phyloP scores from a whole-genome alignment of 2,888 invertebrate genomes.

The Diadegma fenestrale region DNA sequence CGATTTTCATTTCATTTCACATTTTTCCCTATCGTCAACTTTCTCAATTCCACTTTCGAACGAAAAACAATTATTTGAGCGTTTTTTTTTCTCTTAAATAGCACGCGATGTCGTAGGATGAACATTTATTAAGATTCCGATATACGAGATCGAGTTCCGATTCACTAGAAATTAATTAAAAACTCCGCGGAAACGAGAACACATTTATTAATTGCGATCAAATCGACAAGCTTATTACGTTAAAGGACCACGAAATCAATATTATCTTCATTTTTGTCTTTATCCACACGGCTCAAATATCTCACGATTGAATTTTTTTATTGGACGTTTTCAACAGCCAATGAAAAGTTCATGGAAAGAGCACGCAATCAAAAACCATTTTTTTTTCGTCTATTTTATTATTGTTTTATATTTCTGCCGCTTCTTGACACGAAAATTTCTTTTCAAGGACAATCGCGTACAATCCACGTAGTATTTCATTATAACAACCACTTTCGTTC shows the following conservation, averaged over 20 bases:
- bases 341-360: not conserved
- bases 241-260: not conserved
- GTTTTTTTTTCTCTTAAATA: not conserved
- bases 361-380: not conserved
- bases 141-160: not conserved
- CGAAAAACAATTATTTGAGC: not conserved
- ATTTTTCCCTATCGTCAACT: not conserved
- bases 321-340: not conserved
- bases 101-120: not conserved
- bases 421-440: not conserved
- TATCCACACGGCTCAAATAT: not conserved
- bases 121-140: not conserved
- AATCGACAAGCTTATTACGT: not conserved
- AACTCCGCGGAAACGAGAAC: not conserved
- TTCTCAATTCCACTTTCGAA: not conserved
- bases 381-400: not conserved
- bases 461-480: slow-evolving; percentile 5
- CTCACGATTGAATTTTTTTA: not conserved
- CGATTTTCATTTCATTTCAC: not conserved
- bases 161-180: not conserved
- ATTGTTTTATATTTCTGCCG: not conserved
- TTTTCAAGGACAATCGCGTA: not conserved
- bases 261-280: not conserved
- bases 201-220: not conserved
- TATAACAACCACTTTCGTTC: not conserved